phyloP scores from a whole-genome alignment of 37 sponge, comb jelly and placozoan genomes.

The Oscarella lobularis region DNA sequence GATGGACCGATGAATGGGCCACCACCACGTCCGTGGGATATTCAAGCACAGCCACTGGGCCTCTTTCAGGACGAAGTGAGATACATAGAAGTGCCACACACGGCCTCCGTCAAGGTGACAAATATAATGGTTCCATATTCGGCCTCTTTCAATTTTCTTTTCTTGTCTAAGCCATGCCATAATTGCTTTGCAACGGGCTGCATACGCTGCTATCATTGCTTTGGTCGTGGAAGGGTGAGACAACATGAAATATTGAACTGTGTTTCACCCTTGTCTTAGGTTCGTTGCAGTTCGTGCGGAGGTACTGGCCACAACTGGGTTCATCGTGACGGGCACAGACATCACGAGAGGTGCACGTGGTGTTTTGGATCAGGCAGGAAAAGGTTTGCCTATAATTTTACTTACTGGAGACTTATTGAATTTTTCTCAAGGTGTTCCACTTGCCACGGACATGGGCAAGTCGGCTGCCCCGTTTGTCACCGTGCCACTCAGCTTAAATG shows the following conservation, averaged over 20 bases:
- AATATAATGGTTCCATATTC: not conserved
- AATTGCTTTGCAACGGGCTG: slow-evolving; percentile 34
- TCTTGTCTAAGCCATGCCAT: slow-evolving; percentile 25
- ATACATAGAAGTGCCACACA: slow-evolving; percentile 50
- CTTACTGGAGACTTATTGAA: not conserved
- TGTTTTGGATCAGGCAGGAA: slow-evolving; percentile 52
- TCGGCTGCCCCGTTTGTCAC: slow-evolving; percentile 23
- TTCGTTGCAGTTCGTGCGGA: slow-evolving; percentile 18
- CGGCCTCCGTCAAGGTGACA: slow-evolving; percentile 46
- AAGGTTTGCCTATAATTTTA: slow-evolving; percentile 16
- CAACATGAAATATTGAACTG: not conserved
- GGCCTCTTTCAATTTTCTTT: not conserved
- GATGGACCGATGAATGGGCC: slow-evolving; percentile 61
- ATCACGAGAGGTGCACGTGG: slow-evolving; percentile 22
- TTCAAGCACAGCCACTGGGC: slow-evolving; percentile 11
- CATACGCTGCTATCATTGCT: slow-evolving; percentile 33
- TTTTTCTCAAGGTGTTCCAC: slow-evolving; percentile 24
- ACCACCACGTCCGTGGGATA: slow-evolving; percentile 54
- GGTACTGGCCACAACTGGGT: slow-evolving; percentile 18
- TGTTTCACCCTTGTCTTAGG: slow-evolving; percentile 12
- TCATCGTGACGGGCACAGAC: slow-evolving; percentile 29
- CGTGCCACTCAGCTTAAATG: slow-evolving; percentile 26
- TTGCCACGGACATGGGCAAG: slow-evolving; percentile 46
- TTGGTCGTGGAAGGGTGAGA: slow-evolving; percentile 42
- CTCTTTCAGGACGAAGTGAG: slow-evolving; percentile 27